Evolutionary conservation across 2,113 vertebrate genomes (phyloP), one percentile per base, ranked within the genome.

Genomic region (Chaenogobius annularis): DNA sequence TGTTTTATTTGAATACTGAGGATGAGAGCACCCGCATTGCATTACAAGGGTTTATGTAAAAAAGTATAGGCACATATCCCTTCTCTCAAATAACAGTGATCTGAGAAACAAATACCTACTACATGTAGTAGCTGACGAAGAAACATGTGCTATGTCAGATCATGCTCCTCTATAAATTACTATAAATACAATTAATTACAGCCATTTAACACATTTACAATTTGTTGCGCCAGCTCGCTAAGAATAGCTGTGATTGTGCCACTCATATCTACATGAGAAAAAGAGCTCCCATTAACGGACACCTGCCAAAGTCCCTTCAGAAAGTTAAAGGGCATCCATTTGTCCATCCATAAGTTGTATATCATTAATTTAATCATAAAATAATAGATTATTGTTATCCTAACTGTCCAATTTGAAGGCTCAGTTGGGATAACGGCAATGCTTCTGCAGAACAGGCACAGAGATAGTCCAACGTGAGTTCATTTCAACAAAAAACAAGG

Each of bases 141-240:
- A 70, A 68, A 15, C 77, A 72, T 89, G 89, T 93, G 90, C 90
- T 88, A 83, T 78, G 83, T 81, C 78, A 88, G 66, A 80, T 81
- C 92, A 91, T 92, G 87, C 89, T 87, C 23, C 69, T 85, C 85
- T 86, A 93, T 94, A 93, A 94, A 92, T 94, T 92, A 94, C 85
- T 88, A 88, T 93, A 93, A 92, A 94, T 93, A 92, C 64, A 89
- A 88, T 87, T 86, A 93, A 87, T 91, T 91, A 93, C 89, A 93
- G 85, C 86, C 84, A 89, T 89, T 86, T 84, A 91, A 85, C 74
- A 87, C 84, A 89, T 89, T 81, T 89, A 92, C 88, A 92, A 43
- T 65, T 65, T 83, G 73, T 76, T 8, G 37, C 70, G 67, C 77
- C 78, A 77, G 79, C 76, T 76, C 64, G 52, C 37, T 64, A 50